phyloP scores from a whole-genome alignment of 2,888 invertebrate species.

The Neuroscelio doddi region DNA sequence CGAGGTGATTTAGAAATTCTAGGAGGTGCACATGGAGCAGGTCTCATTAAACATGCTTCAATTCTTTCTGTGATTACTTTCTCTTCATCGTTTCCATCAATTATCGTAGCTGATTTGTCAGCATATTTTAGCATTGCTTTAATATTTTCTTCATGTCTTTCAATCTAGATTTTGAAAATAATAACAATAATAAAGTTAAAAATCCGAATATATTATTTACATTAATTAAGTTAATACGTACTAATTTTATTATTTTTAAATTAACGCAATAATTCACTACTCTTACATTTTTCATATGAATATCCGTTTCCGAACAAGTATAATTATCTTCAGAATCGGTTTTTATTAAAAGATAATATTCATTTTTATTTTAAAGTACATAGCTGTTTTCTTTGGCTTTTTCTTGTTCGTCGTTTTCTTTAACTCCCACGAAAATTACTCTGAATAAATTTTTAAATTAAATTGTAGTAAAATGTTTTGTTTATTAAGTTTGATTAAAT shows the following conservation, averaged over 20 bases:
- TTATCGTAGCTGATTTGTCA: slow-evolving; percentile 52
- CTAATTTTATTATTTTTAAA: background rate
- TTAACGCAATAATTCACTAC: no score
- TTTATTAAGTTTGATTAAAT: no score
- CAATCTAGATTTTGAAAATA: slow-evolving; percentile 44
- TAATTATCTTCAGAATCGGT: no score
- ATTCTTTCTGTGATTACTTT: slow-evolving; percentile 53
- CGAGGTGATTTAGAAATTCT: slow-evolving; percentile 44
- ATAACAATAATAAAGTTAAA: no score
- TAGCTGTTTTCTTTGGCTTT: slow-evolving; percentile 69
- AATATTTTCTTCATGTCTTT: slow-evolving; percentile 53
- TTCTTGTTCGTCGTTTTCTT: slow-evolving; percentile 68
- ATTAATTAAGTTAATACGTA: no score
- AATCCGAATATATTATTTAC: no score
- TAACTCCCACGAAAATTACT: slow-evolving; percentile 73
- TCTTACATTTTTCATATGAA: background rate
- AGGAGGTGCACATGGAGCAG: slow-evolving; percentile 49
- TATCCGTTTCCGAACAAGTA: no score
- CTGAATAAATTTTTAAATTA: no score
- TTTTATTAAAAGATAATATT: slow-evolving; percentile 35
- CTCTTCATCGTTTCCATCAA: slow-evolving; percentile 53
- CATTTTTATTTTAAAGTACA: slow-evolving; percentile 72
- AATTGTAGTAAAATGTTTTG: no score
- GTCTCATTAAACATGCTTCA: slow-evolving; percentile 55
- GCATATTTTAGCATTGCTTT: slow-evolving; percentile 54